Base-by-base conservation (phyloP, 2,113 vertebrate species). In the Mastomys coucha region DNA sequence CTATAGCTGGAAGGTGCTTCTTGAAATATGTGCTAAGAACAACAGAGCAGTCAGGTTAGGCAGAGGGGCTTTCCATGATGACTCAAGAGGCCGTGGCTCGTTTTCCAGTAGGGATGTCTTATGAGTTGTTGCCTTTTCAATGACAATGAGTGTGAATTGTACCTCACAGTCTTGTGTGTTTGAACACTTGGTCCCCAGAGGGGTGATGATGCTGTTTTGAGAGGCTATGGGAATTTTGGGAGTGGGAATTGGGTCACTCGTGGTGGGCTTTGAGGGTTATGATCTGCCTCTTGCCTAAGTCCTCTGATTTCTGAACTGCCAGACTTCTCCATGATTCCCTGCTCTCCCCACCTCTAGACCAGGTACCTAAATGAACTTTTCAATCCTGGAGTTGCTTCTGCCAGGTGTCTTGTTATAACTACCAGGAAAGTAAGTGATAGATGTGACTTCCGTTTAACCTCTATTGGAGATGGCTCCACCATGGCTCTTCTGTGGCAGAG, bases 401-500 rank as follows among this genome's bases (percentile, higher is more conserved):
- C 24, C 49, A 19, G 49, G 49, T 1, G 7, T 17, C 36, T 36
- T n/a, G n/a, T 51, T 22, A n/a, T 13, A 56, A 22, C 67, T 2
- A 33, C 33, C 13, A 72, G 86, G 12, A 87, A 70, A 39, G 20
- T 51, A 87, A 24, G 36, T 26, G 80, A 42, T 26, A 73, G 24
- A 88, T 28, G 26, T 6, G 69, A 5, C 95, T 96, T 97, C 93
- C 67, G 63, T 93, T 96, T 96, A n/a, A 89, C 69, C 26, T 20
- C 0, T 0, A 49, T 10, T 94, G 12, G 12, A 16, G 45, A 91
- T 28, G n/a, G 89, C 58, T 80, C 12, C 19, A 65, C 6, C 26
- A 10, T 53, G 70, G 86, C 31, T 94, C 12, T 76, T 69, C 49
- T 42, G 28, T 67, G 69, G 85, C 51, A 56, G 3, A 94, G 45